Evolutionary conservation across 92 coral and sea anemone species (phyloP), one percentile per base, ranked within the genome.

Genomic region (Diadumene lineata): DNA sequence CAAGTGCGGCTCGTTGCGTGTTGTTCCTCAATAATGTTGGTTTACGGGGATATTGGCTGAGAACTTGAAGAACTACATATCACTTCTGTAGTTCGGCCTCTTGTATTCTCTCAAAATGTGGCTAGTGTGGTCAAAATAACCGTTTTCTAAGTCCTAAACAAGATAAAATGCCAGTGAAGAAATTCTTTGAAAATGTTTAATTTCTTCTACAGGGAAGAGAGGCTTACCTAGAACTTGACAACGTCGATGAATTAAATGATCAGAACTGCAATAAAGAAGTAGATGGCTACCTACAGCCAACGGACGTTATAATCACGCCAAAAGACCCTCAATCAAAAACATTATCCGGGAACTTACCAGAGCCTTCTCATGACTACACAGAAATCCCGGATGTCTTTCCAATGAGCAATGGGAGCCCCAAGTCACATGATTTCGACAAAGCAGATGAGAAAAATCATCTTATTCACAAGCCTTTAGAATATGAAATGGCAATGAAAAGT

Each of bases 141-240:
- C n/a, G n/a, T n/a, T n/a, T n/a, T n/a, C n/a, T n/a, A n/a, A n/a
- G n/a, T n/a, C n/a, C n/a, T n/a, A n/a, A n/a, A n/a, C n/a, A n/a
- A n/a, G n/a, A n/a, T n/a, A n/a, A n/a, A n/a, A n/a, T n/a, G n/a
- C n/a, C n/a, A n/a, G n/a, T n/a, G n/a, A n/a, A n/a, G n/a, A n/a
- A n/a, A n/a, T n/a, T n/a, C n/a, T n/a, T n/a, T n/a, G n/a, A 57
- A 64, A 4, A 29, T 17, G 33, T 57, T 21, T n/a, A 21, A 34
- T 33, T 4, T 11, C 29, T 53, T 16, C 57, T 68, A 15, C 31
- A 78, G 82, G 82, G 82, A 68, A 30, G 82, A 56, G 82, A 78
- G 34, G 82, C 82, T 0, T 78, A 78, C 48, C 60, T 78, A 30
- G 82, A 78, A 28, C 46, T 78, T 34, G 82, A 68, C 31, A 78